These are phyloP conservation scores for Paragorgia papillata DNA, from an alignment of 92 coral and sea anemone species.

Conservation along the genomic window DNA sequence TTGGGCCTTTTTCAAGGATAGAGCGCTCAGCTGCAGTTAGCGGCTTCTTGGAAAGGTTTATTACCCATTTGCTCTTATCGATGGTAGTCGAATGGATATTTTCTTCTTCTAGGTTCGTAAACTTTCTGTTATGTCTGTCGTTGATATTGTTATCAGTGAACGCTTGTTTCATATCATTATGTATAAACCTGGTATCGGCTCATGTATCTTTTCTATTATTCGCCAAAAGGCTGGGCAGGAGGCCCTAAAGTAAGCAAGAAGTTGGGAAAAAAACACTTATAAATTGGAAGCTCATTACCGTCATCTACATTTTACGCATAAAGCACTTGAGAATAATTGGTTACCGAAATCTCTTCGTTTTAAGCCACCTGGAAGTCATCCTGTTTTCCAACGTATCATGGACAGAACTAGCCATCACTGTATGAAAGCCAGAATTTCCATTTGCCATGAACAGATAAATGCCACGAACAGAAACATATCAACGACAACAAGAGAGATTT, in stretches of 20 bases:
- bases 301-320: slow-evolving; percentile 20
- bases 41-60: too few relatives aligned
- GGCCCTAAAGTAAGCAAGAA: slow-evolving; percentile 44
- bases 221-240: slow-evolving; percentile 61
- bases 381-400: slow-evolving; percentile 45
- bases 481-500: not conserved
- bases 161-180: not conserved
- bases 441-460: slow-evolving; percentile 24
- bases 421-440: slow-evolving; percentile 42
- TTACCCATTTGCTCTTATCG: too few relatives aligned
- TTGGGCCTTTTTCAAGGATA: too few relatives aligned
- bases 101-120: too few relatives aligned
- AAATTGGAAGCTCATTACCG: slow-evolving; percentile 46
- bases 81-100: too few relatives aligned
- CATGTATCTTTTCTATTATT: slow-evolving; percentile 32
- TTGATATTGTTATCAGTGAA: too few relatives aligned
- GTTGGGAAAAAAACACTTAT: slow-evolving; percentile 35
- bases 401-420: slow-evolving; percentile 45
- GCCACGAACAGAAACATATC: not conserved
- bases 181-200: slow-evolving; percentile 9
- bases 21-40: too few relatives aligned
- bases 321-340: slow-evolving; percentile 21
- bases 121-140: too few relatives aligned
- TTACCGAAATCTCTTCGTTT: slow-evolving; percentile 30
- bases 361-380: slow-evolving; percentile 45